phyloP scores from a whole-genome alignment of 1,140 invertebrate genomes.

The Idris sp. region DNA sequence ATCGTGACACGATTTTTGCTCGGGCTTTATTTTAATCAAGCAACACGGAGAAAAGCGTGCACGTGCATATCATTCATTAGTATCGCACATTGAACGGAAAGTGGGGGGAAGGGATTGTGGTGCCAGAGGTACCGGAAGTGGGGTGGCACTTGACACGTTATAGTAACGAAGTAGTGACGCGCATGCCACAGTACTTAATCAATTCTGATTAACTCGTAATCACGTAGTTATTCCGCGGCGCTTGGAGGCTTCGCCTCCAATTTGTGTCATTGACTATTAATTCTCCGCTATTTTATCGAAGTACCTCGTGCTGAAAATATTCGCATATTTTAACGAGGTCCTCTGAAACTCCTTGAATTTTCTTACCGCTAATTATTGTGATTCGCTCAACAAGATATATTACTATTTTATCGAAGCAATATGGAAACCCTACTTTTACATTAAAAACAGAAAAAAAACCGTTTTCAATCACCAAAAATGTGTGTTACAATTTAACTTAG shows the following conservation, averaged over 20 bases:
- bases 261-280: constrained; percentile 76
- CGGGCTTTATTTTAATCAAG: constrained; percentile 30
- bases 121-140: constrained; percentile 60
- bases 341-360: constrained; percentile 49
- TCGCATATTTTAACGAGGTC: constrained; percentile 54
- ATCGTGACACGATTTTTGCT: constrained; percentile 4
- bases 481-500: too few relatives aligned
- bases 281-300: constrained; percentile 61
- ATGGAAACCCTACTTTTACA: too few relatives aligned
- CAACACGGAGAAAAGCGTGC: constrained; percentile 62
- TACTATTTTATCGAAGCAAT: constrained; percentile 9
- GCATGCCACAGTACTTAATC: constrained; percentile 77
- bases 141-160: constrained; percentile 75
- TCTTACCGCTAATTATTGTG: constrained; percentile 44
- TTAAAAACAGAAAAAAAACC: too few relatives aligned
- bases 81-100: constrained; percentile 50
- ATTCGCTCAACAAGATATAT: constrained; percentile 21
- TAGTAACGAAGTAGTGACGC: constrained; percentile 78
- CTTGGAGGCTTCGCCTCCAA: constrained; percentile 71
- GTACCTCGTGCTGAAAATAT: constrained; percentile 51
- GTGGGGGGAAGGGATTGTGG: constrained; percentile 42
- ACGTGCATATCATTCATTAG: constrained; percentile 77
- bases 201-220: constrained; percentile 79
- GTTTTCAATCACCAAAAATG: too few relatives aligned
- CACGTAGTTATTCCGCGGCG: constrained; percentile 75